phyloP scores from a whole-genome alignment of 2,888 invertebrate species.

The Lasioglossum pauxillum region DNA sequence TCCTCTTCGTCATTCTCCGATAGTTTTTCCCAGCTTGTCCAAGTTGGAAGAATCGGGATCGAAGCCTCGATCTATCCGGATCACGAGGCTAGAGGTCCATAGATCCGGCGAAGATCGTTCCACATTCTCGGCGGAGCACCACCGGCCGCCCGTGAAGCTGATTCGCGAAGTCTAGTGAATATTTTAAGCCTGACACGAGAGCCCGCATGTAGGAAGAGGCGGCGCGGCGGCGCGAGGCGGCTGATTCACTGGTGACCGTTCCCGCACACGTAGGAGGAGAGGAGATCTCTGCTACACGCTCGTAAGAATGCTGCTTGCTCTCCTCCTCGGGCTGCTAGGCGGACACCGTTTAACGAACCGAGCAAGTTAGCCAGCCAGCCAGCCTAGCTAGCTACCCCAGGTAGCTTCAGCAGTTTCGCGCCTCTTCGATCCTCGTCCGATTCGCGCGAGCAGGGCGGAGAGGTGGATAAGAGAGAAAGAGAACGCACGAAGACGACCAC shows the following conservation, averaged over 20 bases:
- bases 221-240: constrained; percentile 31
- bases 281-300: constrained; percentile 14
- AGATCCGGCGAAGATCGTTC: constrained; percentile 8
- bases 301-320: constrained; percentile 12
- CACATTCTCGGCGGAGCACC: constrained; percentile 28
- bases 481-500: neutral
- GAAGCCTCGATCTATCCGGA: neutral
- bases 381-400: constrained; percentile 22
- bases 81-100: neutral
- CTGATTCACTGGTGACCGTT: constrained; percentile 47
- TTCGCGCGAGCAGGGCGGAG: neutral
- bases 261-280: constrained; percentile 48
- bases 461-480: neutral
- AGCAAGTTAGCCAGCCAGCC: constrained; percentile 28
- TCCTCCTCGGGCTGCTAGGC: neutral
- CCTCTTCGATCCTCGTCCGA: neutral
- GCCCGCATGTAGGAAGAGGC: constrained; percentile 46
- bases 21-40: neutral
- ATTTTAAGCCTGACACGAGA: constrained; percentile 52
- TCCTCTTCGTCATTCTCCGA: neutral
- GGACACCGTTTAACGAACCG: constrained; percentile 13
- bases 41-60: neutral
- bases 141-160: constrained; percentile 29
- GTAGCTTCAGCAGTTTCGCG: neutral
- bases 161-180: constrained; percentile 54